Conservation (phyloP, 2,888 invertebrate species). For the Dendrolimus houi region DNA sequence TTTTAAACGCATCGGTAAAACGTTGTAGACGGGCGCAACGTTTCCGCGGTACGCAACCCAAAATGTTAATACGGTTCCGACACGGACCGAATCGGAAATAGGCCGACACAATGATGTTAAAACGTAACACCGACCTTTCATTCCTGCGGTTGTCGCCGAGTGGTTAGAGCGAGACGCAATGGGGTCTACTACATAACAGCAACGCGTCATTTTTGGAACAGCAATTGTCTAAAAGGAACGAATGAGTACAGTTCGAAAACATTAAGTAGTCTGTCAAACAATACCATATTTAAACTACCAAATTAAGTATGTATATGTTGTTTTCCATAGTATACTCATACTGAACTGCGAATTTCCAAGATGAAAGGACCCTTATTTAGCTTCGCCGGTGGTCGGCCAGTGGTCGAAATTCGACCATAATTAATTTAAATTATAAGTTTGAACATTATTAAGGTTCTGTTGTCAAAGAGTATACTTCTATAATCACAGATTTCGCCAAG, state of each 20-base stretch:
- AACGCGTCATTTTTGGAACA: background rate
- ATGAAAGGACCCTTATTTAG: no score
- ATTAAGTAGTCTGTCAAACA: background rate
- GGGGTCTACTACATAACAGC: background rate
- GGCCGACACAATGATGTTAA: constrained; percentile 30
- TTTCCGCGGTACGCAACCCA: constrained; percentile 17
- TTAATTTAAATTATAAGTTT: no score
- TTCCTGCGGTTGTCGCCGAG: background rate
- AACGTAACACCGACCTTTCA: constrained; percentile 10
- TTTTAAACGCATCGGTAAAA: no score
- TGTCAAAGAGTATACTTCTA: no score
- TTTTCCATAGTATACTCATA: no score
- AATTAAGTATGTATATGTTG: no score
- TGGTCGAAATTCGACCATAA: no score
- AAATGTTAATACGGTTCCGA: constrained; percentile 33
- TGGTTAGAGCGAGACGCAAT: constrained; percentile 1
- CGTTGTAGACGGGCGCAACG: background rate
- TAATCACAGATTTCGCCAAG: no score
- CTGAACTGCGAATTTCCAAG: no score
- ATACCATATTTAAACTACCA: no score
- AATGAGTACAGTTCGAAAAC: background rate
- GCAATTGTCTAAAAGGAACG: background rate
- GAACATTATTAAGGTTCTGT: no score
- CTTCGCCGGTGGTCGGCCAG: no score
- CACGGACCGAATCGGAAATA: constrained; percentile 30